phyloP scores from a whole-genome alignment of 2,888 invertebrate species.

The Protonemura montana region DNA sequence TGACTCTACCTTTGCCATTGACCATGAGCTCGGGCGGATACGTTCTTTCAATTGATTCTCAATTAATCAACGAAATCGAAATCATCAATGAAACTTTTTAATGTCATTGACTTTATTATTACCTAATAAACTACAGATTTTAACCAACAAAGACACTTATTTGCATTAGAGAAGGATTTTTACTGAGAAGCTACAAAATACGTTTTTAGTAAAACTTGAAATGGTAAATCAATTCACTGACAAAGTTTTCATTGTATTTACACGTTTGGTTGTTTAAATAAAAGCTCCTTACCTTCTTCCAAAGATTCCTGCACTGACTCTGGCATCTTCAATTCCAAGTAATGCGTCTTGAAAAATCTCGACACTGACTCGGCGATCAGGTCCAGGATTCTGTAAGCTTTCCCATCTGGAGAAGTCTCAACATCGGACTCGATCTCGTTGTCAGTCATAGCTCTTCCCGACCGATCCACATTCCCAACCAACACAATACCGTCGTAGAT shows the following conservation, averaged over 20 bases:
- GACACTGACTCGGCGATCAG: slow-evolving; percentile 65
- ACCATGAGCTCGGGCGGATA: neutral
- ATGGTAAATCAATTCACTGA: no score
- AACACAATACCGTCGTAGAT: slow-evolving; percentile 67
- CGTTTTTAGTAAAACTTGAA: no score
- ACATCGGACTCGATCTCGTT: slow-evolving; percentile 64
- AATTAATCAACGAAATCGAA: slow-evolving; percentile 12
- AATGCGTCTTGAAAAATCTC: slow-evolving; percentile 68
- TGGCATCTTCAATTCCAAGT: slow-evolving; percentile 75
- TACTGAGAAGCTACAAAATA: no score
- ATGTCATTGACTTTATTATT: neutral
- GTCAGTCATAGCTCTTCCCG: slow-evolving; percentile 56
- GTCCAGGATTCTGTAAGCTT: slow-evolving; percentile 62
- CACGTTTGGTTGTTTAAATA: no score
- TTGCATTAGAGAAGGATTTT: no score
- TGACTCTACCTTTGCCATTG: neutral
- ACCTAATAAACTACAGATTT: no score
- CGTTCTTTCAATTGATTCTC: neutral
- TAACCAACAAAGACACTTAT: no score
- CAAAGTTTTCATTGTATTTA: neutral
- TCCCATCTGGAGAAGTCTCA: slow-evolving; percentile 63
- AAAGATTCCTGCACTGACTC: slow-evolving; percentile 72
- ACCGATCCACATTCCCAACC: slow-evolving; percentile 57
- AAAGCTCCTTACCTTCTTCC: slow-evolving; percentile 66
- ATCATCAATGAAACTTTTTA: neutral